Base-by-base conservation (phyloP, 1,140 invertebrate genomes). In the Panagrolaimus sp. region DNA sequence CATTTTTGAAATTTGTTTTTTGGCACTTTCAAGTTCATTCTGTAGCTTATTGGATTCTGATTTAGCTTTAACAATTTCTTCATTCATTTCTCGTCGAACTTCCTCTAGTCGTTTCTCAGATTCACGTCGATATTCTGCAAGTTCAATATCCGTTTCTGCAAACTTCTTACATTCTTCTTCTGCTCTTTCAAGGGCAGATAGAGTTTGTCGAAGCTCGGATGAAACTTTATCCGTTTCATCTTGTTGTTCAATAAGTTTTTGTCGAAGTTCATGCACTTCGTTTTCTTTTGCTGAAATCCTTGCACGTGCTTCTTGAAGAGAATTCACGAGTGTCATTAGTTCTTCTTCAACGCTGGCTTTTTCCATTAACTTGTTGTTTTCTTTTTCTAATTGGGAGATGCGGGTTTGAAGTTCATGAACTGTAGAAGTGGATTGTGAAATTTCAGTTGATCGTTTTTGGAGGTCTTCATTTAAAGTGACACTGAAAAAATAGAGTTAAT, bases 61-160 rank as follows among this genome's bases (percentile, higher is more conserved):
- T 20, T 57, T 11, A n/a, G 51, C 14, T 11, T 5, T 20, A 57
- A 57, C 20, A 1, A 57, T 11, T 20, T 57, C 51, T 57, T 57
- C 51, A 16, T 57, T 57, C 9, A 57, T 11, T 57, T 57, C 51
- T 8, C 20, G 20, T 5, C 51, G 51, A 13, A 57, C 11, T 16
- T 57, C 51, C 9, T 9, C 51, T 2, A 57, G 31, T 4, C 31
- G 31, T 7, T 38, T 38, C 25, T 68, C 27, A 68, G 61, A 20
- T 70, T 62, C 25, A 67, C 63, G n/a, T 51, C 64, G 27, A 62
- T 31, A 20, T 70, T 62, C 7, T 70, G 63, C 23, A 70, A 23
- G 20, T 45, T 70, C 68, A 1, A 27, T 16, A 25, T 57, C 51
- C n/a, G 16, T 27, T 2, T 27, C 20, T 9, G 27, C 51, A 27